These are phyloP conservation scores for Laspeyria flexula DNA, from an alignment of 2,888 invertebrate genomes.

Conservation along the genomic window DNA sequence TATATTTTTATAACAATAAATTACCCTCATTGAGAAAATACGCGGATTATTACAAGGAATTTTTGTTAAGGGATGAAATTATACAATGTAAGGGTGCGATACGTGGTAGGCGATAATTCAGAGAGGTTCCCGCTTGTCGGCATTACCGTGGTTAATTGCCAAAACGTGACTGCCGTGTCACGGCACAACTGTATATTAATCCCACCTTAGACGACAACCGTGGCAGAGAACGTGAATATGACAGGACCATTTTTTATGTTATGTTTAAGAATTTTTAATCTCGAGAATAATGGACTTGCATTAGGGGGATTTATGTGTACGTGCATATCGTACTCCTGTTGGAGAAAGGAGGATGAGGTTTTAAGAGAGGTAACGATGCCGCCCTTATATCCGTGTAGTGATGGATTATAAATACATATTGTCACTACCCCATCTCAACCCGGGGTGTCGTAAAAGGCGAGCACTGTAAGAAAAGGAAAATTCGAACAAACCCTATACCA, in stretches of 20 bases:
- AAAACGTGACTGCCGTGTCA: slow-evolving; percentile 46
- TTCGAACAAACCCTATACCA: no score
- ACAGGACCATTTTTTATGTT: neutral
- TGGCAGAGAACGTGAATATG: neutral
- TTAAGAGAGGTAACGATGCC: no score
- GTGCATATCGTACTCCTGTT: no score
- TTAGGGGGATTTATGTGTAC: neutral
- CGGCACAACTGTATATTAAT: slow-evolving; percentile 18
- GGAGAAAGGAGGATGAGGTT: no score
- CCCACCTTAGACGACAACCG: slow-evolving; percentile 4
- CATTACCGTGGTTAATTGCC: slow-evolving; percentile 48
- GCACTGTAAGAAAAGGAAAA: no score
- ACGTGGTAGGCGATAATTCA: slow-evolving; percentile 39
- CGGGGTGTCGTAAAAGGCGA: no score
- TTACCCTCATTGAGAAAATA: slow-evolving; percentile 2
- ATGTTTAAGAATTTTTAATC: neutral
- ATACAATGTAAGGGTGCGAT: slow-evolving; percentile 13
- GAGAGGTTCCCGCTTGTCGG: slow-evolving; percentile 18
- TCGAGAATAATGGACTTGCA: neutral
- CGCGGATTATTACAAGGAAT: slow-evolving; percentile 10
- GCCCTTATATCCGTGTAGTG: no score
- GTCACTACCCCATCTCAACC: no score
- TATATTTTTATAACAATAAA: neutral
- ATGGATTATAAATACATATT: no score
- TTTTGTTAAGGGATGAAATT: slow-evolving; percentile 20